These are phyloP conservation scores for Paragorgia papillata DNA, from an alignment of 92 coral and sea anemone genomes.

Conservation along the genomic window DNA sequence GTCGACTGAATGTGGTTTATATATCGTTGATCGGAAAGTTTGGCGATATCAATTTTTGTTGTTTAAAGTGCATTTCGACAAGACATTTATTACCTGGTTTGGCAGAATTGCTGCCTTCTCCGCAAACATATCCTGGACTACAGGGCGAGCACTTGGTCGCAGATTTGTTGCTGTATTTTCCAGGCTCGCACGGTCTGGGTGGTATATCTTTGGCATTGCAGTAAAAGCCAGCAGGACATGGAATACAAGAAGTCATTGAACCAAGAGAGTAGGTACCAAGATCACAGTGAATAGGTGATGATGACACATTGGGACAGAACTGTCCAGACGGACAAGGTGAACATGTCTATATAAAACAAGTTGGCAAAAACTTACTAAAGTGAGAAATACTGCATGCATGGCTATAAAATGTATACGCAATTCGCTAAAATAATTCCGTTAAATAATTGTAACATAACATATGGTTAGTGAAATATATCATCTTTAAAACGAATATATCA, in stretches of 20 bases:
- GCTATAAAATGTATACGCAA: no score
- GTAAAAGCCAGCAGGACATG: slow-evolving; percentile 89
- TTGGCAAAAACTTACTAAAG: neutral
- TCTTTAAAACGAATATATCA: no score
- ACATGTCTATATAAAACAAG: slow-evolving; percentile 61
- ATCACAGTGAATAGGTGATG: slow-evolving; percentile 64
- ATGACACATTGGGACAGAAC: slow-evolving; percentile 85
- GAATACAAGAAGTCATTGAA: slow-evolving; percentile 71
- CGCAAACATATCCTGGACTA: slow-evolving; percentile 78
- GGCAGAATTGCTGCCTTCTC: slow-evolving; percentile 75
- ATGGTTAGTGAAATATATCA: no score
- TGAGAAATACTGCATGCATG: no score
- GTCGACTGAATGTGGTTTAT: no score
- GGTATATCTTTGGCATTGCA: slow-evolving; percentile 59
- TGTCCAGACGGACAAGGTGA: slow-evolving; percentile 82
- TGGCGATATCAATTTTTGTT: no score
- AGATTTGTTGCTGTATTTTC: slow-evolving; percentile 84
- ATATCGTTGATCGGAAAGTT: no score
- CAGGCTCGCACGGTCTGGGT: slow-evolving; percentile 81
- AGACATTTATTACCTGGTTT: slow-evolving; percentile 61
- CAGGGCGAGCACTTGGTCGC: slow-evolving; percentile 65
- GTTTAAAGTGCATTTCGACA: no score
- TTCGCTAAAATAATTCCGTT: no score
- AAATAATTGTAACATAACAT: no score
- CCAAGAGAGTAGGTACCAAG: slow-evolving; percentile 79